A percentile compares a stretch with the other conserved stretches of the same genome.
Evolutionary conservation across 1,140 invertebrate species (phyloP).

Genomic region (Colletes gigas): DNA sequence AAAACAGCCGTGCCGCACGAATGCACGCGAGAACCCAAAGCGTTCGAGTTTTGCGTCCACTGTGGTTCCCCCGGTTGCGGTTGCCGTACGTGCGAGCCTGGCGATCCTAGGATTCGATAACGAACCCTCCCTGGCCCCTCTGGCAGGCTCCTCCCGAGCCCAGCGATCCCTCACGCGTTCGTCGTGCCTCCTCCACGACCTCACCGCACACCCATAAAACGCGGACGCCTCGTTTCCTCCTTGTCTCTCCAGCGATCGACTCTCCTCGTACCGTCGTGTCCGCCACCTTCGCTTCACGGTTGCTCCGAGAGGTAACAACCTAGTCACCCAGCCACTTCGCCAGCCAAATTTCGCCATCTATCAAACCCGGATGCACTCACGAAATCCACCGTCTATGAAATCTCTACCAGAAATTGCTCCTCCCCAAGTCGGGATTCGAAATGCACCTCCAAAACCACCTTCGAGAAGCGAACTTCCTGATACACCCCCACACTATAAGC

Average conservation of each 20-base stretch:
- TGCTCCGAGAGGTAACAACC: constrained; percentile 10
- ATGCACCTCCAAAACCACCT: too few relatives aligned
- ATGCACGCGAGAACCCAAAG: constrained; percentile 36
- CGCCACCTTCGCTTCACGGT: constrained; percentile 45
- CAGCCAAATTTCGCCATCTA: too few relatives aligned
- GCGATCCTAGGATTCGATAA: constrained; percentile 76
- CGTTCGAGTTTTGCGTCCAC: constrained; percentile 40
- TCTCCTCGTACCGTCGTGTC: not conserved
- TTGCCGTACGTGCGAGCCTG: constrained; percentile 73
- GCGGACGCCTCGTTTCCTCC: constrained; percentile 52
- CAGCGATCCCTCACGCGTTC: constrained; percentile 58
- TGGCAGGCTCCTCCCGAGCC: constrained; percentile 49
- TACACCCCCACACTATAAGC: too few relatives aligned
- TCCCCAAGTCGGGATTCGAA: too few relatives aligned
- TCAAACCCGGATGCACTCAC: too few relatives aligned
- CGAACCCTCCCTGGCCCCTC: constrained; percentile 54
- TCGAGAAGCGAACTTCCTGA: too few relatives aligned
- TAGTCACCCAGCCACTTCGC: too few relatives aligned
- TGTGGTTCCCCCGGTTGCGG: constrained; percentile 54
- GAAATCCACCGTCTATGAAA: too few relatives aligned
- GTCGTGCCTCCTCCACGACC: constrained; percentile 58
- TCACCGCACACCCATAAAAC: constrained; percentile 60
- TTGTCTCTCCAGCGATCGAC: constrained; percentile 47
- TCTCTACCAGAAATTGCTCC: too few relatives aligned
- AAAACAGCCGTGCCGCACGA: constrained; percentile 39